These are phyloP conservation scores for Gastrophryne carolinensis DNA, from an alignment of 2,797 vertebrate genomes.

Conservation along the genomic window DNA sequence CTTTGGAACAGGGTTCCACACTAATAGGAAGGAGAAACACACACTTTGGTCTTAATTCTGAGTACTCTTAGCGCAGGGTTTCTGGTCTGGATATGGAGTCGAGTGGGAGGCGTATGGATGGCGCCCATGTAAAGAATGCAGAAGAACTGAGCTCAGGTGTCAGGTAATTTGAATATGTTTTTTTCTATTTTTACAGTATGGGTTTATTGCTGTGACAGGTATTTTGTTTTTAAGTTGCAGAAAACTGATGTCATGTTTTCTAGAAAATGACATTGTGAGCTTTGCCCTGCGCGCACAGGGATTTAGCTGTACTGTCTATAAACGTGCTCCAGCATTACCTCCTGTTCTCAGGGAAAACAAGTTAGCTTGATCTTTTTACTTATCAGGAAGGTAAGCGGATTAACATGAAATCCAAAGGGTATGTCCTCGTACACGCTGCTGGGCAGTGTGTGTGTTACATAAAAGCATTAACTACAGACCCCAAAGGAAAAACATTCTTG, in stretches of 20 bases:
- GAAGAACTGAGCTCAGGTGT: too few species aligned
- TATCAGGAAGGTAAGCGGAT: constrained; percentile 27
- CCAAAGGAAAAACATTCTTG: background rate
- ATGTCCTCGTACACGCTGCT: background rate
- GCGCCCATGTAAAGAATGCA: too few species aligned
- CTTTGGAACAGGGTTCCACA: too few species aligned
- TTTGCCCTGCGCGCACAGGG: constrained; percentile 34
- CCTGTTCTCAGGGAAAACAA: constrained; percentile 7
- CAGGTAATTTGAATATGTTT: too few species aligned
- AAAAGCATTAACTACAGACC: constrained; percentile 23
- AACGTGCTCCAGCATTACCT: constrained; percentile 21
- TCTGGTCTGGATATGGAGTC: too few species aligned
- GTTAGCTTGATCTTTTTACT: constrained; percentile 38
- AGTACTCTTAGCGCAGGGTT: too few species aligned
- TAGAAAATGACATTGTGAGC: constrained; percentile 6
- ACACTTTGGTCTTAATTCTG: too few species aligned
- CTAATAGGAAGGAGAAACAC: too few species aligned
- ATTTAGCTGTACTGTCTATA: constrained; percentile 28
- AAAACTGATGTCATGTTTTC: background rate
- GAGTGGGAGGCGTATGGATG: too few species aligned
- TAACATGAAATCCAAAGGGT: constrained; percentile 1
- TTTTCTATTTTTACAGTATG: too few species aligned
- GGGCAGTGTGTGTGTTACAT: constrained; percentile 1
- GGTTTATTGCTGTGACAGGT: too few species aligned
- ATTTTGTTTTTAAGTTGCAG: too few species aligned